phyloP scores from a whole-genome alignment of 1,140 invertebrate genomes.

The Vanessa atalanta region DNA sequence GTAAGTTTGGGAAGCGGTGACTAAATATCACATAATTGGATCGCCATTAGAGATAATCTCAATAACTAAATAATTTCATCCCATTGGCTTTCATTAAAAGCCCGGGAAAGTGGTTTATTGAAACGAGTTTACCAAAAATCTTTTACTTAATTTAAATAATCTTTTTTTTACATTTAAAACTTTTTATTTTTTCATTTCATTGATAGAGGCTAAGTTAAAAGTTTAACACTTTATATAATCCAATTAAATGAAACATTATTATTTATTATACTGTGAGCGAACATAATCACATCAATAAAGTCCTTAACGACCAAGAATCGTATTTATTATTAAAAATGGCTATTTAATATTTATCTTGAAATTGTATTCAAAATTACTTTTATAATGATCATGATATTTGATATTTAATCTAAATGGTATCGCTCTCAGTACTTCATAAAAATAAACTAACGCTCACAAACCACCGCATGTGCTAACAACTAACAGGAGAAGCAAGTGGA shows the following conservation, averaged over 20 bases:
- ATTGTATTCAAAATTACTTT: background rate
- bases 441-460: slow-evolving; percentile 17
- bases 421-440: slow-evolving; percentile 16
- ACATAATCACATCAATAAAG: background rate
- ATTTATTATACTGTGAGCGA: background rate
- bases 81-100: slow-evolving; percentile 31
- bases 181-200: background rate
- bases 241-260: background rate
- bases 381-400: background rate
- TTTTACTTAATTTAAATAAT: background rate
- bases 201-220: background rate
- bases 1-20: slow-evolving; percentile 28
- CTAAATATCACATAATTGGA: slow-evolving; percentile 10
- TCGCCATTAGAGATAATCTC: slow-evolving; percentile 8
- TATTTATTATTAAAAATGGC: no score
- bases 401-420: background rate
- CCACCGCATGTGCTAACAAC: slow-evolving; percentile 32
- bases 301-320: no score
- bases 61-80: slow-evolving; percentile 22
- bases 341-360: no score
- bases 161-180: background rate
- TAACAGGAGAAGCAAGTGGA: slow-evolving; percentile 93
- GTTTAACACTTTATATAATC: background rate
- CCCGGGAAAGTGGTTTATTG: slow-evolving; percentile 13
- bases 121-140: background rate